phyloP scores from a whole-genome alignment of 2,113 vertebrate species.

The Ornithorhynchus anatinus region DNA sequence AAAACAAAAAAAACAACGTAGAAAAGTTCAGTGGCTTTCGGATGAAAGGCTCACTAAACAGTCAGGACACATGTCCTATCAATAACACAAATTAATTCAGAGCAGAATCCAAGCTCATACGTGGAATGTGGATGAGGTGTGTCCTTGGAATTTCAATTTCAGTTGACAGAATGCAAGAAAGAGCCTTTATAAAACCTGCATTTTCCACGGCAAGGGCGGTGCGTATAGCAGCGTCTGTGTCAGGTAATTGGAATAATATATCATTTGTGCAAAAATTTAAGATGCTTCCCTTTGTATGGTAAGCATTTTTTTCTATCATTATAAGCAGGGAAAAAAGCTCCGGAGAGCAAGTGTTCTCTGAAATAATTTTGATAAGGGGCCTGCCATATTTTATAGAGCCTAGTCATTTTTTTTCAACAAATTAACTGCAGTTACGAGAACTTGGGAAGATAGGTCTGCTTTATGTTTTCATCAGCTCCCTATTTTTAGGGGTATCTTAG shows the following conservation, averaged over 20 bases:
- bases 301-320: constrained; percentile 40
- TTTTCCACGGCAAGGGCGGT: constrained; percentile 14
- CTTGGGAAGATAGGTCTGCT: constrained; percentile 26
- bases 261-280: constrained; percentile 28
- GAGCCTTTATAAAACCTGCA: background rate
- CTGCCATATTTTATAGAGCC: constrained; percentile 39
- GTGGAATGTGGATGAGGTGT: constrained; percentile 9
- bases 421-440: constrained; percentile 22
- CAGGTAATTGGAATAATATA: constrained; percentile 31
- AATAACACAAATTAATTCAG: constrained; percentile 4
- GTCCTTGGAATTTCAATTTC: constrained; percentile 42
- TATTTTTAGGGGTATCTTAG: constrained; percentile 1
- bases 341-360: constrained; percentile 23
- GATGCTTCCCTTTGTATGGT: background rate
- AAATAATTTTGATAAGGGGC: constrained; percentile 56
- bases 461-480: constrained; percentile 13
- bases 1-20: background rate
- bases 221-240: constrained; percentile 13
- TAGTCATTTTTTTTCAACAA: constrained; percentile 46
- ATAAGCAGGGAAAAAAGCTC: constrained; percentile 42
- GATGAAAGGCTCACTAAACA: constrained; percentile 22
- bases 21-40: background rate
- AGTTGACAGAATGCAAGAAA: constrained; percentile 26
- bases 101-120: constrained; percentile 8
- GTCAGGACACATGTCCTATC: constrained; percentile 16